These are phyloP conservation scores for Holacanthus passer DNA, from an alignment of 2,113 vertebrate genomes.

Conservation along the genomic window DNA sequence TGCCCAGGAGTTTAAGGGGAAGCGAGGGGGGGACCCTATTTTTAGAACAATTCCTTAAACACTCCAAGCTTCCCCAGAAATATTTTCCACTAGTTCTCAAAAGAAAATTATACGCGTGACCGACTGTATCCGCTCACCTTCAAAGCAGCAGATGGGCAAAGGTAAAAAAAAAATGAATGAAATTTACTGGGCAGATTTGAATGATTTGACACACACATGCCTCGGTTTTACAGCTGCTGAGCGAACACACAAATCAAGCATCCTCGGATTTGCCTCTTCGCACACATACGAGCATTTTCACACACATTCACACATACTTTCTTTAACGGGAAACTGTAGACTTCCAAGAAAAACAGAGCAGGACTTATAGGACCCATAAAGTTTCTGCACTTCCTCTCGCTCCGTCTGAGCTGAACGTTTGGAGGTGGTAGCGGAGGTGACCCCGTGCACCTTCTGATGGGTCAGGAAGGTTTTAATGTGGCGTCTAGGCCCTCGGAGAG, in stretches of 20 bases:
- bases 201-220: slow-evolving; percentile 48
- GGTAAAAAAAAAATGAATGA: slow-evolving; percentile 40
- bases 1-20: slow-evolving; percentile 62
- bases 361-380: slow-evolving; percentile 56
- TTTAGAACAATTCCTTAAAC: slow-evolving; percentile 81
- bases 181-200: slow-evolving; percentile 48
- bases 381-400: slow-evolving; percentile 40
- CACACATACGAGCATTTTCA: background rate
- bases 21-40: slow-evolving; percentile 63
- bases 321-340: slow-evolving; percentile 43
- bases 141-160: slow-evolving; percentile 36
- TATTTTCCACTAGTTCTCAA: slow-evolving; percentile 75
- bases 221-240: slow-evolving; percentile 51
- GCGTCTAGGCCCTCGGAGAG: background rate
- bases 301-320: background rate
- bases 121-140: slow-evolving; percentile 43
- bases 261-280: background rate
- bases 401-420: slow-evolving; percentile 15
- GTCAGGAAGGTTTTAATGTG: slow-evolving; percentile 50
- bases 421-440: slow-evolving; percentile 45
- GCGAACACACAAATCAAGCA: slow-evolving; percentile 29
- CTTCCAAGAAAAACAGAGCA: slow-evolving; percentile 55
- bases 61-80: slow-evolving; percentile 70
- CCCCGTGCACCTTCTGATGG: slow-evolving; percentile 44
- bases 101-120: slow-evolving; percentile 64